These are phyloP conservation scores for Coremacera marginata DNA, from an alignment of 2,888 invertebrate species.

Conservation along the genomic window DNA sequence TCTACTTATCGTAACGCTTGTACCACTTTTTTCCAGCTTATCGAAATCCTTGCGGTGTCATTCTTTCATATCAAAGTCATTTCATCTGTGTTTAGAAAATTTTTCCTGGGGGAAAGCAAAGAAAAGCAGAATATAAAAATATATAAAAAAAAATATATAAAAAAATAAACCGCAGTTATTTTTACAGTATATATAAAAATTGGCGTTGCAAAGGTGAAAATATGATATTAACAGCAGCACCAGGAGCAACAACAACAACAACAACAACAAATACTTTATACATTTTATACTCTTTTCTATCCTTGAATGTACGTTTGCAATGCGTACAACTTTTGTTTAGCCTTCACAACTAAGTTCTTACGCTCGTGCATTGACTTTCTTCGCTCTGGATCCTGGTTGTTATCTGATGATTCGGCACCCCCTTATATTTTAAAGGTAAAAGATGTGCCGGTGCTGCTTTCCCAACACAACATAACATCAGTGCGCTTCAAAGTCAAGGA, in stretches of 20 bases:
- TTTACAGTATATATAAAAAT: neutral
- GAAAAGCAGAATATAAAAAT: neutral
- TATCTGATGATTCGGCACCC: neutral
- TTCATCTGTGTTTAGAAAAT: conserved; percentile 25
- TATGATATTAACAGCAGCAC: conserved; percentile 8
- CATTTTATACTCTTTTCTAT: no score
- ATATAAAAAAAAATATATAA: neutral
- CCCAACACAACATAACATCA: neutral
- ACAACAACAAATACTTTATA: no score
- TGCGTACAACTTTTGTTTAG: neutral
- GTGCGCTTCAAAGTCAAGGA: neutral
- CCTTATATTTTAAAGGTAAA: neutral
- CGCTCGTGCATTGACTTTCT: neutral
- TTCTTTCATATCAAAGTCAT: conserved; percentile 28
- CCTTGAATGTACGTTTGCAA: no score
- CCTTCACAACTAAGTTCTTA: neutral
- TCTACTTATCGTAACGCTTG: no score
- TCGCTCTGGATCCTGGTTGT: neutral
- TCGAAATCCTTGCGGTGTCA: conserved; percentile 24
- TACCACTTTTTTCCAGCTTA: neutral
- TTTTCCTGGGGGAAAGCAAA: conserved; percentile 12
- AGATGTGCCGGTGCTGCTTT: neutral
- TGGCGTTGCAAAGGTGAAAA: conserved; percentile 23
- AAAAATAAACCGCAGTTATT: neutral
- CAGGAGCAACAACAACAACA: conserved; percentile 8